phyloP scores from a whole-genome alignment of 2,113 vertebrate genomes.

The Geothlypis trichas region DNA sequence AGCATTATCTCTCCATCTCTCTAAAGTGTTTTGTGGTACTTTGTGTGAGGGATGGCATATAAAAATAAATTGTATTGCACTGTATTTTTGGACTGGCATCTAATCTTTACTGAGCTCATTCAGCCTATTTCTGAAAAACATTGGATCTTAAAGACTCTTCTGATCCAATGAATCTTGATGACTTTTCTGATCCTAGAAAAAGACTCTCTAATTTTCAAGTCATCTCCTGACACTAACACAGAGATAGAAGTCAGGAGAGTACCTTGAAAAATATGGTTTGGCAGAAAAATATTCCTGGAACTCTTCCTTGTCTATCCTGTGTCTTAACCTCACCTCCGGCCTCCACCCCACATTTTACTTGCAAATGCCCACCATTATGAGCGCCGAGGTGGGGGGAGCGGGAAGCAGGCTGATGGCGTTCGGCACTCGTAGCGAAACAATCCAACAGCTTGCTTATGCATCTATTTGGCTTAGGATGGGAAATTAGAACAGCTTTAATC shows the following conservation, averaged over 20 bases:
- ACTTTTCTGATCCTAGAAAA: conserved; percentile 62
- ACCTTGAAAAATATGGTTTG: conserved; percentile 45
- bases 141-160: conserved; percentile 64
- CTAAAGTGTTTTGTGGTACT: conserved; percentile 74
- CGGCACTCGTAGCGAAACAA: conserved; percentile 21
- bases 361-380: conserved; percentile 60
- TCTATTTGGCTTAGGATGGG: conserved; percentile 78
- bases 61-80: conserved; percentile 74
- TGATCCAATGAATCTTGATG: conserved; percentile 72
- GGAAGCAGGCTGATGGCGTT: neutral
- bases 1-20: conserved; percentile 71
- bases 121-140: conserved; percentile 67
- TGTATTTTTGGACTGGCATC: conserved; percentile 71
- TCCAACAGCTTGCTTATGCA: conserved; percentile 81
- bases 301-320: neutral
- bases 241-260: conserved; percentile 32
- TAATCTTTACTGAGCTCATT: conserved; percentile 67
- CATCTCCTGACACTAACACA: conserved; percentile 61
- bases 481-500: conserved; percentile 81
- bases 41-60: conserved; percentile 71
- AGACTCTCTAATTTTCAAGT: conserved; percentile 67
- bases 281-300: conserved; percentile 22
- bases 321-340: conserved; percentile 31
- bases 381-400: neutral
- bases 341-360: conserved; percentile 53